Conservation (phyloP, 1,140 invertebrate genomes). For the Achatina immaculata region DNA sequence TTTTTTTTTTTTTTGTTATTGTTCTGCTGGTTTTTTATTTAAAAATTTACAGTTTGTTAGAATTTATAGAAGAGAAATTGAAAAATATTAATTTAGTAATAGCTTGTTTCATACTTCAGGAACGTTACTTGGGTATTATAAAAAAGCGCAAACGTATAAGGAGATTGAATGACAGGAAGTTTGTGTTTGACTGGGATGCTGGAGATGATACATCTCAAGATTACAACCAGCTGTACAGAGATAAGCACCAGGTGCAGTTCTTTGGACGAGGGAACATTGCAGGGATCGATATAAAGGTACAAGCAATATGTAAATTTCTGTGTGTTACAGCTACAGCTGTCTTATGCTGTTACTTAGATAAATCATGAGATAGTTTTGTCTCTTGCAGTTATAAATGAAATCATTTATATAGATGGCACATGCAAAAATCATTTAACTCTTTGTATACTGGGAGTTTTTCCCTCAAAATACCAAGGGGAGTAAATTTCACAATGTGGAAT, state of each 20-base stretch:
- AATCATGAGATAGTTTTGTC: no score
- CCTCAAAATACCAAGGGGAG: no score
- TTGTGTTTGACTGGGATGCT: slow-evolving; percentile 99
- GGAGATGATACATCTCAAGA: slow-evolving; percentile 97
- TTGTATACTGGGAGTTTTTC: no score
- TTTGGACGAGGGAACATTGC: slow-evolving; percentile 97
- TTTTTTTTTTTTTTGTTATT: neutral
- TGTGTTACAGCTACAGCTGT: no score
- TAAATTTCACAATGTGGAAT: no score
- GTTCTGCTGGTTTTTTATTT: neutral
- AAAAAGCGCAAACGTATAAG: slow-evolving; percentile 92
- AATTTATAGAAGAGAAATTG: no score
- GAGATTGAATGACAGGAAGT: slow-evolving; percentile 96
- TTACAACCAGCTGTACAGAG: slow-evolving; percentile 97
- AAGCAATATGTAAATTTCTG: slow-evolving; percentile 25
- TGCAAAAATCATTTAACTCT: no score
- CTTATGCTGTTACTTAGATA: no score
- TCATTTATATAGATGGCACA: no score
- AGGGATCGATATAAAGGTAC: slow-evolving; percentile 86
- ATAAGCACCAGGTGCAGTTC: slow-evolving; percentile 95
- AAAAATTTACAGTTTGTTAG: neutral
- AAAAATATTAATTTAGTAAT: slow-evolving; percentile 9
- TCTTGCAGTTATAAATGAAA: no score
- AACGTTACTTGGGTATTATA: slow-evolving; percentile 91
- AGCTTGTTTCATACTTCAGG: slow-evolving; percentile 68